Evolutionary conservation across 2,797 vertebrate genomes (phyloP), one percentile per base, ranked within the genome.

Genomic region (Capromys pilorides): DNA sequence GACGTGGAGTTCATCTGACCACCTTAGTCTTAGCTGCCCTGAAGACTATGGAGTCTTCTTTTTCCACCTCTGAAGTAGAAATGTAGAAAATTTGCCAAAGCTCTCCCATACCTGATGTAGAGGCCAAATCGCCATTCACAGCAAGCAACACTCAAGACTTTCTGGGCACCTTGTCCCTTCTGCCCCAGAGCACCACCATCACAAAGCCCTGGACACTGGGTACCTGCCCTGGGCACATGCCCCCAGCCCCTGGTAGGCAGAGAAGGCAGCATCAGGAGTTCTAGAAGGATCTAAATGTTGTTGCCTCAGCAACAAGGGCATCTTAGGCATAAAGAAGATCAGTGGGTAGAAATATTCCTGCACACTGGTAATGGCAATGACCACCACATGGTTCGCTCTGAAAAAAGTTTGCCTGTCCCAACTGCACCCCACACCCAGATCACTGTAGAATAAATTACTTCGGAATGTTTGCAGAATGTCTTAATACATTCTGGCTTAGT

Each of bases 51-150:
- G 19, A 36, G 54, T 28, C 87, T 84, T 33, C 6, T 86, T 81
- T 86, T 54, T 21, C 85, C 73, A 33, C 39, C 67, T 79, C 78
- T 33, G n/a, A 82, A 69, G 19, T 36, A 89, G 79, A 57, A 75
- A 80, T 0, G 0, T 28, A 51, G 66, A 88, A 79, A n/a, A 4
- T 82, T 66, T 94, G 96, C 96, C 96, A 96, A 95, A 85, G 64
- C 69, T 69, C 71, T 88, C 85, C 87, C 84, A 12, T 41, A 0
- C 24, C 39, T 94, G 91, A 41, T 75, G 69, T 75, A 79, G 54
- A 69, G 49, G 95, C 96, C 95, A 96, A 94, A 93, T 78, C 64
- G 3, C 92, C 61, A 22, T 39, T 49, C 80, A 79, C 86, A 79
- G 88, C 24, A 39, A 51, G 95, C 71, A 51, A 41, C 81, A 36